Evolutionary conservation across 2,113 vertebrate genomes (phyloP), one percentile per base, ranked within the genome.

Genomic region (Tursiops truncatus): DNA sequence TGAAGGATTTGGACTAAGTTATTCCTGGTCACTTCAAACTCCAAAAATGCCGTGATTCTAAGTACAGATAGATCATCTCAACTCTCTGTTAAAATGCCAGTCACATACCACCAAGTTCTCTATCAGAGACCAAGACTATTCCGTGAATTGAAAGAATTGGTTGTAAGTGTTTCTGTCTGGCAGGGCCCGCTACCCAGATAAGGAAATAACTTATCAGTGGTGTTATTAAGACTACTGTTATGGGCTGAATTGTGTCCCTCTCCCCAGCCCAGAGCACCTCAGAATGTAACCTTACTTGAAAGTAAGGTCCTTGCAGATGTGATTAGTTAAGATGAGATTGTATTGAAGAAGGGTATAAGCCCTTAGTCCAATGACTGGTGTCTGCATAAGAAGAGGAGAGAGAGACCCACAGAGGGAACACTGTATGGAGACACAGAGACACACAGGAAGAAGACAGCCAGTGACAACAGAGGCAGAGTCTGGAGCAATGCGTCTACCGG

Each of bases 1-100:
- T 91, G n/a, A 94, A 47, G 63, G 33, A 87, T 56, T 58, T 89
- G 73, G 62, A 86, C 44, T 60, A 83, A 90, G 91, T 87, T 80
- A 73, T 77, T 91, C 41, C 25, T 71, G 79, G 83, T 94, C 87
- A 44, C 83, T 71, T 89, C 23, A 41, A 80, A 65, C 68, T 79
- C 58, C 41, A 76, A 87, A 92, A 89, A 85, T 68, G 47, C 33
- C 63, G 25, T 41, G 63, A 83, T 94, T 90, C 70, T 81, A 91
- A 76, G 41, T 91, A 94, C 21, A 94, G 79, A 21, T 12, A 91
- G 36, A 84, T 53, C 15, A 50, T 38, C 67, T 86, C 80, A 41
- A 80, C 47, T 38, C 77, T 63, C 21, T 56, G 21, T 41, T 74
- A 82, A 80, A 86, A 94, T 38, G 92, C 18, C 83, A 87, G 44